phyloP scores from a whole-genome alignment of 2,797 vertebrate species.

The Eulemur rubriventer region DNA sequence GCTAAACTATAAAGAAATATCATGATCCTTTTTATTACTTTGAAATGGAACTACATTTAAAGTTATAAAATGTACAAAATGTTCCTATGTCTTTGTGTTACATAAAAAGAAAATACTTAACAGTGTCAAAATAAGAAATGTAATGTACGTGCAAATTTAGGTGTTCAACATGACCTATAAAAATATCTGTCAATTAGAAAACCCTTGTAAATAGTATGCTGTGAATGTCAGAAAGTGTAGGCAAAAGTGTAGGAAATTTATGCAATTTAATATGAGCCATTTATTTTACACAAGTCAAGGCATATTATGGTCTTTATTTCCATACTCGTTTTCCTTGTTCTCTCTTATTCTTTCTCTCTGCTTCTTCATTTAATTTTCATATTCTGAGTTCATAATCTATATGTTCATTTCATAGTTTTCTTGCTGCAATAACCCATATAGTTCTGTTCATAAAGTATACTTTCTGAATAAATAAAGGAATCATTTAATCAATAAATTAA shows the following conservation, averaged over 20 bases:
- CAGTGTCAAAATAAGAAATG: conserved; percentile 52
- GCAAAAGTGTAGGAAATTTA: background rate
- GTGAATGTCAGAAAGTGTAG: conserved; percentile 1
- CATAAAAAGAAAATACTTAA: conserved; percentile 31
- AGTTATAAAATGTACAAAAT: conserved; percentile 47
- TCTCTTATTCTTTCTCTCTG: background rate
- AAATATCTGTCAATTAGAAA: conserved; percentile 36
- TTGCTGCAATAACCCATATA: background rate
- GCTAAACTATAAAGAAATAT: background rate
- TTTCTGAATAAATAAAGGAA: background rate
- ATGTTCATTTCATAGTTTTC: background rate
- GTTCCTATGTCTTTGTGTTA: conserved; percentile 13
- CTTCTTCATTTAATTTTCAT: background rate
- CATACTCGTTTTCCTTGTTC: background rate
- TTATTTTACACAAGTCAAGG: background rate
- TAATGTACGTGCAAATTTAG: conserved; percentile 34
- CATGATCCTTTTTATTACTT: background rate
- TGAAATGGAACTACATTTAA: conserved; percentile 48
- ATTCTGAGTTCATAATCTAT: background rate
- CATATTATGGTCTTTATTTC: background rate
- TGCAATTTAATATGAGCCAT: background rate
- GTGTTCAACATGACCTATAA: conserved; percentile 37
- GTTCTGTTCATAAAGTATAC: background rate
- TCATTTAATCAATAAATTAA: background rate
- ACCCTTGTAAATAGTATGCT: conserved; percentile 4